Base-by-base conservation (phyloP, 2,888 invertebrate genomes). In the Drosophila helvetica region DNA sequence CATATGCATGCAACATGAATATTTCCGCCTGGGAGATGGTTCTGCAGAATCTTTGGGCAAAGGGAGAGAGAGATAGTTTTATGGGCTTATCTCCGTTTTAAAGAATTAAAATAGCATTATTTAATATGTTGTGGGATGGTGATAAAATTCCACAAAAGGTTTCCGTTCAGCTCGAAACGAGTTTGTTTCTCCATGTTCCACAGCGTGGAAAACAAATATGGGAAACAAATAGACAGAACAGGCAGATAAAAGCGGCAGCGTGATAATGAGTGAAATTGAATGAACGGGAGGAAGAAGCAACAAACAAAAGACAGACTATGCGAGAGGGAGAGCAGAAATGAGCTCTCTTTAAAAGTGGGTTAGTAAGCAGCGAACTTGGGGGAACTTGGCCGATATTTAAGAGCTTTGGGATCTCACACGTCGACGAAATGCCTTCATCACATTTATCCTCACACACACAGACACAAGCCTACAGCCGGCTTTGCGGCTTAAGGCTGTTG, bases 361-460 rank as follows among this genome's bases (percentile, higher is more conserved):
- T 64, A 58, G 56, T 52, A 22, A 46, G 71, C 57, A 53, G 17
- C 56, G 10, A 27, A n/a, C n/a, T 30, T 71, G 30, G 51, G 22
- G 56, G 70, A 66, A 70, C 68, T 64, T 77, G 61, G 67, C 72
- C 83, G 77, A 82, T 77, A 78, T 74, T 77, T 58, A 78, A 50
- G 64, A 71, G 71, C 77, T 57, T 72, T 66, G 63, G 56, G 73
- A 73, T 73, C 73, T 73, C 67, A 57, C 46, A 68, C 74, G 86
- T 83, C 86, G 86, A 83, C 86, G 86, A 86, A 79, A 86, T 70
- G 77, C 59, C 56, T 22, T 43, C 59, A 67, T 67, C 60, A 43
- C 30, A 68, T 57, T 19, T 15, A 4, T 43, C 3, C 12, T 4
- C 12, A 12, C 4, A 33, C 12, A 12, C 33, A 12, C 33, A 33